These are phyloP conservation scores for Vulpes lagopus DNA, from an alignment of 2,113 vertebrate species.

Conservation along the genomic window DNA sequence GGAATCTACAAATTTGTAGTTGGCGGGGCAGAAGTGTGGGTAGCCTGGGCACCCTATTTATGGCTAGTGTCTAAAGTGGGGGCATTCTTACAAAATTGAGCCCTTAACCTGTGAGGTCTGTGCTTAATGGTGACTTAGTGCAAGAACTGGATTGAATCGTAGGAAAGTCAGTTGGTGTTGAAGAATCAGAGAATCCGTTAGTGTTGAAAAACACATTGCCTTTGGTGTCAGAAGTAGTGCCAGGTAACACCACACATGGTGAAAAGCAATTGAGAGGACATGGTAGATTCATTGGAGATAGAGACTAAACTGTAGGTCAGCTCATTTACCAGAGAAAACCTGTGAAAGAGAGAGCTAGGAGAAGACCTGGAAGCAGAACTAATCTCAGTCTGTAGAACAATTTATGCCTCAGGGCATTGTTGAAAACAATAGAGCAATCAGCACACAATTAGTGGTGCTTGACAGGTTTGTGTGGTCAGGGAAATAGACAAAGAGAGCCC, in stretches of 20 bases:
- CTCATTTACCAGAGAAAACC: neutral
- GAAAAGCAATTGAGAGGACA: slow-evolving; percentile 17
- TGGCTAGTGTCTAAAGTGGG: neutral
- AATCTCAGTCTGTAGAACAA: neutral
- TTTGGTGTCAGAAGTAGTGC: slow-evolving; percentile 7
- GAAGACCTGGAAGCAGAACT: neutral
- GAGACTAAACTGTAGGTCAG: neutral
- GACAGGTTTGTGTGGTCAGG: neutral
- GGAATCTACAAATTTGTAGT: neutral
- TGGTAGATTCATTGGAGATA: neutral
- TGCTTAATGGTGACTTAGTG: neutral
- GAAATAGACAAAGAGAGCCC: neutral
- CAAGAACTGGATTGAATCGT: neutral
- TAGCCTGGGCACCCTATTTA: neutral
- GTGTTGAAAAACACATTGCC: neutral
- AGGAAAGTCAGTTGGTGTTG: neutral
- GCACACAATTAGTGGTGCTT: neutral
- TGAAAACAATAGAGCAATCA: slow-evolving; percentile 36
- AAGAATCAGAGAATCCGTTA: slow-evolving; percentile 4
- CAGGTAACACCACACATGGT: neutral
- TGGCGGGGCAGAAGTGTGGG: neutral
- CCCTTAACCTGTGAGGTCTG: neutral
- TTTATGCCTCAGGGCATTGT: neutral
- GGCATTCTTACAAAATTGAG: neutral
- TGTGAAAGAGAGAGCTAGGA: neutral